Base-by-base conservation (phyloP, 2,797 vertebrate species). In the Carduelis carduelis region DNA sequence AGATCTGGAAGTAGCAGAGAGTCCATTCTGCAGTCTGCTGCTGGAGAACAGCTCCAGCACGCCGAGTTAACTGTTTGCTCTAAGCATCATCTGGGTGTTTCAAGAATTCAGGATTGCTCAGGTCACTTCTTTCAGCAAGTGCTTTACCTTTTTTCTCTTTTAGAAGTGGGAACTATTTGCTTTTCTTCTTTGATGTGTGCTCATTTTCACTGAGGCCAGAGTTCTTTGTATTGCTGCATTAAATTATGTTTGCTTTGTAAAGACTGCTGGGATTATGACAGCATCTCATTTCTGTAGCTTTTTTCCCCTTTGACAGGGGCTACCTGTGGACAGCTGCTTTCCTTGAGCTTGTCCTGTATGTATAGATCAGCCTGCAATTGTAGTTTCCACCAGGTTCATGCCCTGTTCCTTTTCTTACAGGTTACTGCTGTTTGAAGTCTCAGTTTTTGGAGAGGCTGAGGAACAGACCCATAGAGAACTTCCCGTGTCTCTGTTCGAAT, bases 221-320 rank as follows among this genome's bases (percentile, higher is more conserved):
- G 63, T 87, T 95, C 85, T 89, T 91, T 89, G 66, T 93, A 93
- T 87, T 14, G 8, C 85, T 83, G 89, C 77, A 77, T 91, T 96
- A 95, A 94, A 95, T 89, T 79, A 63, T 93, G 77, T 96, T 97
- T 96, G 80, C 94, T 89, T 84, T 95, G 77, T 89, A 77, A 93
- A 93, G 85, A 82, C 74, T 74, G 47, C 22, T 90, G 85, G 56
- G 83, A 87, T 97, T 95, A 95, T 63, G 74, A 66, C 85, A 79
- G 70, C 78, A 64, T 87, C 68, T 91, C 24, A 74, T 90, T 90
- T 88, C 74, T 84, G 70, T 91, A 87, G 83, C 66, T 84, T 88
- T 89, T 91, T 66, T 70, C 5, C 2, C 49, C 34, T 91, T 81
- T 94, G 49, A 64, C 26, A 78, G 23, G 34, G 47, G 13, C 78